phyloP scores from a whole-genome alignment of 2,113 vertebrate genomes.

The Nyctibius bracteatus region DNA sequence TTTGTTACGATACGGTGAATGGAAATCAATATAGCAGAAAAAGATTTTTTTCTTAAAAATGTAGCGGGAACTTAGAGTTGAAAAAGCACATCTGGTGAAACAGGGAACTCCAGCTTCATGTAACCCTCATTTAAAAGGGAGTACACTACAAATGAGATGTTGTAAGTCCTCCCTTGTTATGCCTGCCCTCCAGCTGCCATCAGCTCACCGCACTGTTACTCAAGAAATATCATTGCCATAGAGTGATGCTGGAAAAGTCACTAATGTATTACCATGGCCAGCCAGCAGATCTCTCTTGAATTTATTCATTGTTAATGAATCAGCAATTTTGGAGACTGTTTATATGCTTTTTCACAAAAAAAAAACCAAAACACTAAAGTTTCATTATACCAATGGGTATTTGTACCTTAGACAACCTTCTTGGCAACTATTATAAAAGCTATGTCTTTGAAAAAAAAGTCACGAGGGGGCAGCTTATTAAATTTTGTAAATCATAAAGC shows the following conservation, averaged over 20 bases:
- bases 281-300: conserved; percentile 7
- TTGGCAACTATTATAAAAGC: conserved; percentile 30
- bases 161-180: neutral
- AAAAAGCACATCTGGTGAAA: neutral
- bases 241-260: neutral
- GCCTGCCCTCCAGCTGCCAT: neutral
- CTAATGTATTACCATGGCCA: neutral
- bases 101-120: neutral
- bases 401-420: conserved; percentile 42
- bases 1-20: neutral
- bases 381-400: conserved; percentile 27
- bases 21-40: neutral
- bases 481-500: conserved; percentile 69
- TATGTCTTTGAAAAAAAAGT: conserved; percentile 15
- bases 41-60: neutral
- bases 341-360: neutral
- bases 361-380: neutral
- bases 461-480: conserved; percentile 47
- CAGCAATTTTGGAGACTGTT: conserved; percentile 24
- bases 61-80: neutral
- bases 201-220: neutral
- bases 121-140: neutral
- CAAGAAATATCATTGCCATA: conserved; percentile 48
- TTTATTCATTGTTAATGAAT: conserved; percentile 58
- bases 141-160: neutral